A percentile compares a stretch with the other conserved stretches of the same genome.
Evolutionary conservation across 2,888 invertebrate species (phyloP).

Genomic region (Uloborus plumipes): DNA sequence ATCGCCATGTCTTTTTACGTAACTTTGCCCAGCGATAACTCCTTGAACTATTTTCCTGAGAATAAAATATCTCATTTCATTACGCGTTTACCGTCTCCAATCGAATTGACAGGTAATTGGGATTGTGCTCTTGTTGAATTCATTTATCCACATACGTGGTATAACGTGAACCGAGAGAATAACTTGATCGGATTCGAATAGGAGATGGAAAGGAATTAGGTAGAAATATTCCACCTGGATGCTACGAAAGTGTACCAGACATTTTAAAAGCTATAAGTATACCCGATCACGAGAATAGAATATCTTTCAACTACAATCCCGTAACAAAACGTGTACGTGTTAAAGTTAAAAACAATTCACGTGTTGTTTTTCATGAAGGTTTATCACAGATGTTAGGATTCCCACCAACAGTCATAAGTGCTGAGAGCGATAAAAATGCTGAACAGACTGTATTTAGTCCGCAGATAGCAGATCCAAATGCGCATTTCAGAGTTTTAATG

Average conservation of each 20-base stretch:
- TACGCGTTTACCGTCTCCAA: constrained; percentile 1
- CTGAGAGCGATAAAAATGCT: background rate
- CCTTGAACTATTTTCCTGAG: constrained; percentile 20
- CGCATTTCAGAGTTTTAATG: background rate
- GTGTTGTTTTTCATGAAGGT: background rate
- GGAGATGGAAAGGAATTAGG: background rate
- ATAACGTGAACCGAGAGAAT: constrained; percentile 2
- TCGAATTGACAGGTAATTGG: constrained; percentile 13
- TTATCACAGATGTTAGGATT: constrained; percentile 1
- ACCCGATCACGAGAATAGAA: background rate
- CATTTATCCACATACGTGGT: constrained; percentile 22
- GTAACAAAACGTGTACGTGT: constrained; percentile 1
- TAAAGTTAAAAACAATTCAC: background rate
- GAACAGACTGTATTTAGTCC: constrained; percentile 1
- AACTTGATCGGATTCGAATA: background rate
- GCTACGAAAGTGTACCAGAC: constrained; percentile 22
- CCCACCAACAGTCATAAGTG: background rate
- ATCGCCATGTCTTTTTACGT: constrained; percentile 19
- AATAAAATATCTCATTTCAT: constrained; percentile 32
- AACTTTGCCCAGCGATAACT: constrained; percentile 12
- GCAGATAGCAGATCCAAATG: constrained; percentile 15
- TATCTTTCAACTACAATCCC: background rate
- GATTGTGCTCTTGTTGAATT: constrained; percentile 27
- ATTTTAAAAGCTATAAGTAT: constrained; percentile 16
- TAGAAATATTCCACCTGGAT: constrained; percentile 28